These are phyloP conservation scores for Leptopilina syphax DNA, from an alignment of 2,888 invertebrate species.

Conservation along the genomic window DNA sequence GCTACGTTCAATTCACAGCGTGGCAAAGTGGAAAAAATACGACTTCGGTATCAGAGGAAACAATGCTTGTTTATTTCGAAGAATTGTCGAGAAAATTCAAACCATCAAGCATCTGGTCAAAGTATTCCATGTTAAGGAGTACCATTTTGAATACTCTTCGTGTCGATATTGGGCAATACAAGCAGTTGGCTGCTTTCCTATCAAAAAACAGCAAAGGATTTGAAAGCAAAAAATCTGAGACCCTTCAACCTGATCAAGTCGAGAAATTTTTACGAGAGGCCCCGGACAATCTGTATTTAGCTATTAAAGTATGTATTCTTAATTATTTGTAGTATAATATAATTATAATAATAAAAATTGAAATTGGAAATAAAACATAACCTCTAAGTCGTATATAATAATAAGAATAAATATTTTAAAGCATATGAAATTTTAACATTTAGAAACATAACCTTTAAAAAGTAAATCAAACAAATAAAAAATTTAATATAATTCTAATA, in stretches of 20 bases:
- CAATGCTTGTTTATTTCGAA: conserved; percentile 53
- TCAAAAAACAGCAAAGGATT: conserved; percentile 63
- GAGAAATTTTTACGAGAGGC: conserved; percentile 59
- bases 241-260: conserved; percentile 61
- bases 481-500: too few species aligned
- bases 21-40: neutral
- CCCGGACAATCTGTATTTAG: conserved; percentile 59
- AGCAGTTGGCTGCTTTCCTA: conserved; percentile 56
- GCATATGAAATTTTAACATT: too few species aligned
- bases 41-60: neutral
- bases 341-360: neutral
- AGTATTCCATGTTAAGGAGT: conserved; percentile 60
- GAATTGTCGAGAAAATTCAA: conserved; percentile 55
- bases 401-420: neutral
- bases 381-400: neutral
- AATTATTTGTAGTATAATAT: neutral
- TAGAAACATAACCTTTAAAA: too few species aligned
- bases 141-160: conserved; percentile 52
- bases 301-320: conserved; percentile 53
- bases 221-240: conserved; percentile 62
- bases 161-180: conserved; percentile 55
- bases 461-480: too few species aligned
- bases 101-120: conserved; percentile 60
- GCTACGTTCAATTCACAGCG: neutral
- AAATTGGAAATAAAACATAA: neutral